Evolutionary conservation across 2,888 invertebrate species (phyloP), one percentile per base, ranked within the genome.

Genomic region (Mycalesis mineus): DNA sequence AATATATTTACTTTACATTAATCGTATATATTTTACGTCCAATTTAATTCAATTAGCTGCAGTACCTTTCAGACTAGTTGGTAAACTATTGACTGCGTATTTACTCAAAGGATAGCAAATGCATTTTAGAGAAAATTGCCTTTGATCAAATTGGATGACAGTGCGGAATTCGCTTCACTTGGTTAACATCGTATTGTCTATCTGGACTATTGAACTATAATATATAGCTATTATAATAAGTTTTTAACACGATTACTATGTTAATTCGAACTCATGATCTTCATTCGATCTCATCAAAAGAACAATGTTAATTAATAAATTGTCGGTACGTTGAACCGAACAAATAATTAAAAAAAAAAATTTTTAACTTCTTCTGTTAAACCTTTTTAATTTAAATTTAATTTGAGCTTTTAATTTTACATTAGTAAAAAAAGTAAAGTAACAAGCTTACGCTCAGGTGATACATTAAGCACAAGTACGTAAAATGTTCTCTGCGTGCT

Each of bases 51-150:
- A 40, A 51, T 51, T 15, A 22, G 28, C 29, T 40, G 29, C 31
- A 31, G 28, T 40, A 40, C 50, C 22, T 51, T 51, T 40, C 7
- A 31, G 6, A 33, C 15, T 11, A 39, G 39, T 31, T 41, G 9
- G 17, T 15, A 51, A 51, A 41, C 51, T 14, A 28, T 41, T 29
- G 40, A 41, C 28, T 15, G 41, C 2, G 13, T 41, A 41, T 52
- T 52, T 83, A 77, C 75, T 78, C 76, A 77, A 77, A 75, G 75
- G 75, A 82, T 78, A 77, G 75, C 78, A 78, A 80, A 81, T 78
- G 75, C 72, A 78, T 74, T 75, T 77, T 74, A 73, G 74, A 74
- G 77, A 71, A 75, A 79, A 82, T 82, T 80, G 77, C 73, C 71
- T 78, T 68, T 77, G 79, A 79, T 82, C 79, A 77, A 77, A 82